Base-by-base conservation (phyloP, 2,113 vertebrate genomes). In the Myanophis thanlyinensis region DNA sequence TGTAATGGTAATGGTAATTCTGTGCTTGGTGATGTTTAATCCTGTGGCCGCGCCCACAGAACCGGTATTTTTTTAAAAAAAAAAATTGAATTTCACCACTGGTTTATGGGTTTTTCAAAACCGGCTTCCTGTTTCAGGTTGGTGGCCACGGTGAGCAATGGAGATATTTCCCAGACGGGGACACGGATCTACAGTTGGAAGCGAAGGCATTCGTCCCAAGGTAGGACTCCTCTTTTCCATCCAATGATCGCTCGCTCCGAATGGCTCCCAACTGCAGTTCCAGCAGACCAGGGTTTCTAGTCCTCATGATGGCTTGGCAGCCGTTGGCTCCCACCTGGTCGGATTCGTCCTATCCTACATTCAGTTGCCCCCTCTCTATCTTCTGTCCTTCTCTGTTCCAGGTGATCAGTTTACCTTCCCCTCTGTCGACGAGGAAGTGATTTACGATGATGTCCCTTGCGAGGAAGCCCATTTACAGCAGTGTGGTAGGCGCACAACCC, bases 391-490 rank as follows among this genome's bases (percentile, higher is more conserved):
- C 1, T 53, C 4, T 80, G 5, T 87, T 48, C 35, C 93, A 98
- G 97, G 94, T 0, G 96, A 95, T 1, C 93, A 91, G 23, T 97
- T 97, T 9, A 93, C 94, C 52, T 97, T 97, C 95, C 97, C 97
- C 0, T 96, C 95, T 15, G 90, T 96, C 53, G 97, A 97, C 9
- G 97, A 97, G 0, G 98, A 99, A 89, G 98, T 99, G 96, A 98
- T 99, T 97, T 99, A 99, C 7, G 99, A 99, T 46, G 99, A 99
- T 1, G 99, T 99, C n/a, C 98, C 99, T 2, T 97, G 96, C 0
- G 99, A 99, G 93, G 97, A 96, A 44, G 96, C 95, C 11, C 89
- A 98, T 40, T 95, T 97, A 0, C 96, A 97, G 7, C 97, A 97
- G 48, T 96, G 98, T 23, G 98, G 99, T 99, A 95, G 98, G 67